Conservation (phyloP, 2,797 vertebrate genomes). For the Acipenser ruthenus region DNA sequence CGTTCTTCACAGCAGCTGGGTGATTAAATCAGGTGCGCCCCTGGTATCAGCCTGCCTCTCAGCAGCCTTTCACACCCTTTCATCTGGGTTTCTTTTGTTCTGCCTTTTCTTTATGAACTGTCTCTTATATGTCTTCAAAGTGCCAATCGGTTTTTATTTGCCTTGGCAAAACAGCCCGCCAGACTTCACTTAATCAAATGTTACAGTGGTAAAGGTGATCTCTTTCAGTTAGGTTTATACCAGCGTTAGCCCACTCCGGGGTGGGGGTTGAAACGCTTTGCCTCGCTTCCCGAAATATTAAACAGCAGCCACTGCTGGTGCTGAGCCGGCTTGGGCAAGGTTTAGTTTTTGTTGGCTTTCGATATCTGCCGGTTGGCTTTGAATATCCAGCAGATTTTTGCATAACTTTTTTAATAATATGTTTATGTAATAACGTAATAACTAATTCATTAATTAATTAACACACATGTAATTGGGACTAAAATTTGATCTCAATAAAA, state of each 20-base stretch:
- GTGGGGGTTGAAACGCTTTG: background rate
- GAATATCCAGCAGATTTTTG: too few relatives aligned
- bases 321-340: conserved; percentile 6
- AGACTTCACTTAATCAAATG: background rate
- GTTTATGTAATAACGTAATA: too few relatives aligned
- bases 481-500: too few relatives aligned
- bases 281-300: background rate
- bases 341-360: conserved; percentile 24
- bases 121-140: background rate
- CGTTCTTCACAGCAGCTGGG: too few relatives aligned
- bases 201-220: background rate
- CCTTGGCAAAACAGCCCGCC: background rate
- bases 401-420: too few relatives aligned
- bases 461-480: too few relatives aligned
- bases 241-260: background rate
- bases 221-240: too few relatives aligned
- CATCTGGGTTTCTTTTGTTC: background rate
- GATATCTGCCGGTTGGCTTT: conserved; percentile 39
- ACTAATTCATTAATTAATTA: too few relatives aligned
- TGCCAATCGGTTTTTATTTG: background rate
- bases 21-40: background rate
- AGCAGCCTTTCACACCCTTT: background rate
- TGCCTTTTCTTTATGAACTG: background rate
- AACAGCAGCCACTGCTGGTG: background rate
- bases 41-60: background rate